These are phyloP conservation scores for Rhaphigaster nebulosa DNA, from an alignment of 2,888 invertebrate genomes.

Conservation along the genomic window DNA sequence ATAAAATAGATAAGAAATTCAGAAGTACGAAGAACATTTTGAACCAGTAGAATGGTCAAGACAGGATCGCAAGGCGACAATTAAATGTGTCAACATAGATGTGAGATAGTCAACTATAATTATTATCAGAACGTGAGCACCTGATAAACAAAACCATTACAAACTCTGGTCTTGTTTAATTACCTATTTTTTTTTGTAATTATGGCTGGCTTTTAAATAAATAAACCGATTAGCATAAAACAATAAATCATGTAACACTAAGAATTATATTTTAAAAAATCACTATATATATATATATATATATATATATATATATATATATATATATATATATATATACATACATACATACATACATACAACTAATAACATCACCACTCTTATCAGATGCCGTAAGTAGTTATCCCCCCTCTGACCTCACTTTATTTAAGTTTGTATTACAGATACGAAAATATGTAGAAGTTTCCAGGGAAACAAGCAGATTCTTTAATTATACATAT, in stretches of 20 bases:
- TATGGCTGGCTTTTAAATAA: background rate
- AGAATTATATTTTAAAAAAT: background rate
- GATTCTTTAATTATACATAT: too few relatives aligned
- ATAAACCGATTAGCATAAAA: background rate
- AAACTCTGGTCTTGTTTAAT: background rate
- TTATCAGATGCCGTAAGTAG: too few relatives aligned
- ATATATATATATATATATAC: too few relatives aligned
- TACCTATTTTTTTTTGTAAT: background rate
- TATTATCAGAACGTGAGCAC: background rate
- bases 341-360: too few relatives aligned
- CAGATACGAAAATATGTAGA: too few relatives aligned
- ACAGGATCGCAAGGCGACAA: background rate
- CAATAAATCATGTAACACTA: background rate
- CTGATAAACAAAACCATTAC: background rate
- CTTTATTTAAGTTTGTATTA: too few relatives aligned
- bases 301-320: too few relatives aligned
- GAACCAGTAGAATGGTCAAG: background rate
- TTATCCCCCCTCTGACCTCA: too few relatives aligned
- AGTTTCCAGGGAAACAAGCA: too few relatives aligned
- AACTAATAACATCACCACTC: too few relatives aligned
- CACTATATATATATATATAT: too few relatives aligned
- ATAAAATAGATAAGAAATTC: background rate
- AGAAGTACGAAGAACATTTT: background rate
- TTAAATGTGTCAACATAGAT: background rate
- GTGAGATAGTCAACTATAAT: background rate